Conservation (phyloP, 2,113 vertebrate species). For the Engystomops pustulosus region DNA sequence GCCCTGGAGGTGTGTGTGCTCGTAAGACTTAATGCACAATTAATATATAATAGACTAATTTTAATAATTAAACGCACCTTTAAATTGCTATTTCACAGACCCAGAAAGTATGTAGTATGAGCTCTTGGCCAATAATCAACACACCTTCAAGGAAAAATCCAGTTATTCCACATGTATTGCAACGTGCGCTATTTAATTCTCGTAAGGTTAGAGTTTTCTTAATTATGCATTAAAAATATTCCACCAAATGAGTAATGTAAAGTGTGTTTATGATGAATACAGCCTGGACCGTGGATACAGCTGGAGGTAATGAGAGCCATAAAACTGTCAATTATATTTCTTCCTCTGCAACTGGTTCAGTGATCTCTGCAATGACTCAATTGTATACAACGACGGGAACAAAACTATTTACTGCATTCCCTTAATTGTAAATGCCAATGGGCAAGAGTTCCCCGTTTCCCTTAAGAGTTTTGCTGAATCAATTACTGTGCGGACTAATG, state of each 20-base stretch:
- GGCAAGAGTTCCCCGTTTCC: neutral
- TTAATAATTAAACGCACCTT: neutral
- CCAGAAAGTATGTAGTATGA: neutral
- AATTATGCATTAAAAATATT: constrained; percentile 13
- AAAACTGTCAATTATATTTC: constrained; percentile 37
- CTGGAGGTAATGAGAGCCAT: constrained; percentile 24
- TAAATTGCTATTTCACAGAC: neutral
- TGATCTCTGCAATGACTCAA: constrained; percentile 25
- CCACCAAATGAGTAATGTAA: constrained; percentile 37
- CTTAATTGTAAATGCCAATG: constrained; percentile 26
- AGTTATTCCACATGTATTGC: neutral
- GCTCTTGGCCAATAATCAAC: neutral
- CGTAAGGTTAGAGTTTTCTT: constrained; percentile 8
- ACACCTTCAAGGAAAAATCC: neutral
- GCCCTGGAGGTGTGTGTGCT: neutral
- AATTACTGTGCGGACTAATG: neutral
- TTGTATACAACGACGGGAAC: constrained; percentile 29
- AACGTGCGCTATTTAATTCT: neutral
- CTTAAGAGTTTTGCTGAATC: neutral
- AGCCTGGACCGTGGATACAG: constrained; percentile 16
- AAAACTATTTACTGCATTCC: constrained; percentile 26
- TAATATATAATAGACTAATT: constrained; percentile 2
- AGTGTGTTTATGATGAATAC: constrained; percentile 40
- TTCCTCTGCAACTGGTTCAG: constrained; percentile 20
- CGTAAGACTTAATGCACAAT: neutral